A percentile compares a stretch with the other conserved stretches of the same genome.
phyloP scores from a whole-genome alignment of 2,888 invertebrate species.

The Cacoxenus indagator region DNA sequence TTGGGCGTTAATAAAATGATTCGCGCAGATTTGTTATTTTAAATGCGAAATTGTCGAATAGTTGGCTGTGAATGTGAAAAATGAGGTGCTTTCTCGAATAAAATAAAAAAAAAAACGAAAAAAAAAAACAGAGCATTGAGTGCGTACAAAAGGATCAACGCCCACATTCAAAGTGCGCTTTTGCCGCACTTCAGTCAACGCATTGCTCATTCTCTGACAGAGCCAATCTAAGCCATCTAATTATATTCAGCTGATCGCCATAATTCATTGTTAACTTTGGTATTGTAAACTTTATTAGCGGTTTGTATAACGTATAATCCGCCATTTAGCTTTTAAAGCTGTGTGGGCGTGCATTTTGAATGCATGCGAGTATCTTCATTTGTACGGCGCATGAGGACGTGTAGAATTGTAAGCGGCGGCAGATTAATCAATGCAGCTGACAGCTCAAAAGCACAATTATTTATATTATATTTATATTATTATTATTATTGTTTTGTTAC shows the following conservation, averaged over 20 bases:
- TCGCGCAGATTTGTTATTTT: not conserved
- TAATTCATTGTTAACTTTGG: slow-evolving; percentile 14
- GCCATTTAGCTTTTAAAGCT: not conserved
- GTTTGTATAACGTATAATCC: not conserved
- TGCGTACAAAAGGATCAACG: not conserved
- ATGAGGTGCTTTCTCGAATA: not conserved
- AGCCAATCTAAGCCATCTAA: slow-evolving; percentile 5
- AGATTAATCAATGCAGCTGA: slow-evolving; percentile 61
- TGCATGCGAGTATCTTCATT: slow-evolving; percentile 46
- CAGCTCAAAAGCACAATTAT: slow-evolving; percentile 43
- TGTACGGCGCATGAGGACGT: slow-evolving; percentile 36
- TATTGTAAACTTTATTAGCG: slow-evolving; percentile 2
- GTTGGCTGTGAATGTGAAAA: too few relatives aligned
- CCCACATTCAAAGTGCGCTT: not conserved
- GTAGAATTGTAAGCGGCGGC: slow-evolving; percentile 29
- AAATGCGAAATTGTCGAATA: slow-evolving; percentile 3
- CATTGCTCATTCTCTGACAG: not conserved
- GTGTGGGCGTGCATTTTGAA: slow-evolving; percentile 38
- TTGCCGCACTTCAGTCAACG: not conserved
- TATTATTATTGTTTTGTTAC: not conserved
- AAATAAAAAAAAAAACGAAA: not conserved
- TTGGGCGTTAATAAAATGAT: not conserved
- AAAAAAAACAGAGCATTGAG: not conserved
- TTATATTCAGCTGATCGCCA: slow-evolving; percentile 9
- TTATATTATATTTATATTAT: not conserved